These are phyloP conservation scores for Naso thynnoides DNA, from an alignment of 2,797 vertebrate species.

Conservation along the genomic window DNA sequence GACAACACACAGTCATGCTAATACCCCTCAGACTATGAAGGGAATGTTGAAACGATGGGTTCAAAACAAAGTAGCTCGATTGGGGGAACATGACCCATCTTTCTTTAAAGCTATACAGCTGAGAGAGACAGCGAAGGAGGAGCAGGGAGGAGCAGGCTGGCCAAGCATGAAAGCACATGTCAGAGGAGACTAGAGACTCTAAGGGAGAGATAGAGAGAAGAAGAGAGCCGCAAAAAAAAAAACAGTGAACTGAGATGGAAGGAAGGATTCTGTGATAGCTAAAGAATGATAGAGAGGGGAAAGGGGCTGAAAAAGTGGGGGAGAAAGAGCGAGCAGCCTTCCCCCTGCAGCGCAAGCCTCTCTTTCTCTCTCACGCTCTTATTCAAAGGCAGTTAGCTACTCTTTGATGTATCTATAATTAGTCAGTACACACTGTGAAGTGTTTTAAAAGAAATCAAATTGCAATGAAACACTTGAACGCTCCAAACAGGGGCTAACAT, in stretches of 20 bases:
- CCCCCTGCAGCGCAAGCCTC: conserved; percentile 66
- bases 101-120: conserved; percentile 49
- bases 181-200: conserved; percentile 74
- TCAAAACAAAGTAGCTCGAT: conserved; percentile 39
- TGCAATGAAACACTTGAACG: conserved; percentile 83
- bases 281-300: conserved; percentile 50
- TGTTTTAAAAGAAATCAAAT: conserved; percentile 86
- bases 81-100: conserved; percentile 42
- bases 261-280: conserved; percentile 55
- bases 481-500: conserved; percentile 79
- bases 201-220: conserved; percentile 27
- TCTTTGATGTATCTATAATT: conserved; percentile 89
- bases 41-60: conserved; percentile 15
- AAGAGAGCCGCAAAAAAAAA: conserved; percentile 21
- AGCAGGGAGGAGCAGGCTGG: conserved; percentile 62
- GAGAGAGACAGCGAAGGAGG: conserved; percentile 47
- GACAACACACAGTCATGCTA: neutral
- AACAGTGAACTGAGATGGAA: conserved; percentile 59
- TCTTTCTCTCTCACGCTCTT: conserved; percentile 64
- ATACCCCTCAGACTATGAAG: conserved; percentile 21
- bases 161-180: conserved; percentile 85
- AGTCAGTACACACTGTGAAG: conserved; percentile 84
- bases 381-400: conserved; percentile 84
- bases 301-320: conserved; percentile 48
- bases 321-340: conserved; percentile 51